Evolutionary conservation across 30 jellyfish, hydroid and myxozoan species (phyloP).

Genomic region (Clytia hemisphaerica): DNA sequence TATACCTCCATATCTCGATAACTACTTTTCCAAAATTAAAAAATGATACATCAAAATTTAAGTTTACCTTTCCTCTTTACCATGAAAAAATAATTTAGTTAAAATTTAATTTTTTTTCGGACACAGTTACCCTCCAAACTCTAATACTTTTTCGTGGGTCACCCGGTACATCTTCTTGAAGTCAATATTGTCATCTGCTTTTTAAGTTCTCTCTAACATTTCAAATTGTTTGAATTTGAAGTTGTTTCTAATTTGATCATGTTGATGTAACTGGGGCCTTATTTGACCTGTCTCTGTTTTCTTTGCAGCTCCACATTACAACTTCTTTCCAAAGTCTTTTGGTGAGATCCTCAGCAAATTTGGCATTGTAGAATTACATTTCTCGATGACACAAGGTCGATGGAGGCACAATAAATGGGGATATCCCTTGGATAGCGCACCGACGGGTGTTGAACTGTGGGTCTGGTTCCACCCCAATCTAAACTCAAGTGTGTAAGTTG

Average conservation of each 20-base stretch:
- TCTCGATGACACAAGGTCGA: slow-evolving; percentile 82
- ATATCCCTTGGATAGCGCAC: slow-evolving; percentile 67
- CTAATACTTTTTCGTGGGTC: too few species aligned
- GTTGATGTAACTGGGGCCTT: neutral
- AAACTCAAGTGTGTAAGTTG: slow-evolving; percentile 17
- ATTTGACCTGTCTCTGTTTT: slow-evolving; percentile 6
- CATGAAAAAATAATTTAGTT: too few species aligned
- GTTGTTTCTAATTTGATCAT: neutral
- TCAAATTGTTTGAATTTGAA: too few species aligned
- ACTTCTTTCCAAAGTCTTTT: slow-evolving; percentile 81
- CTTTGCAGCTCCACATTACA: slow-evolving; percentile 60
- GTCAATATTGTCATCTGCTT: neutral
- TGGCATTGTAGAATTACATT: slow-evolving; percentile 66
- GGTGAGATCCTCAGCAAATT: slow-evolving; percentile 62
- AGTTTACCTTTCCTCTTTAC: too few species aligned
- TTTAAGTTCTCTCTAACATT: too few species aligned
- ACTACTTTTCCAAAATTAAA: too few species aligned
- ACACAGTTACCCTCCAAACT: too few species aligned
- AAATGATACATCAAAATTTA: too few species aligned
- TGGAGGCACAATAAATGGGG: slow-evolving; percentile 92
- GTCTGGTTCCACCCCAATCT: slow-evolving; percentile 74
- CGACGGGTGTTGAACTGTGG: slow-evolving; percentile 91
- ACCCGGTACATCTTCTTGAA: neutral
- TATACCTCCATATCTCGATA: too few species aligned
- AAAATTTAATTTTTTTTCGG: too few species aligned